Conservation (phyloP, 2,888 invertebrate species). For the Rhimphoctona megacephalus region DNA sequence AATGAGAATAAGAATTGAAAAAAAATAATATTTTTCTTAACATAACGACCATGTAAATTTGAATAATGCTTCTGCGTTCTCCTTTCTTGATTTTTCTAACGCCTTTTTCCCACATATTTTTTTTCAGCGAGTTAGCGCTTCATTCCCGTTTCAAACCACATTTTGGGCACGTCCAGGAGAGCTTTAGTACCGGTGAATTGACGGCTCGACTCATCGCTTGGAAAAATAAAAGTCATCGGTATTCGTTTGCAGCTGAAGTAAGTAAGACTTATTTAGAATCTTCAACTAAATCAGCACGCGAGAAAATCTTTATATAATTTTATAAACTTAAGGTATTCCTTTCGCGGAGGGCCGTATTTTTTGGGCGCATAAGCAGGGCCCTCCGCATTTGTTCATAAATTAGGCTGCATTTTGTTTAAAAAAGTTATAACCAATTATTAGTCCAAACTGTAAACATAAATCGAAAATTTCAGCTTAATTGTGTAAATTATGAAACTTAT, state of each 20-base stretch:
- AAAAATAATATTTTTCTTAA: not conserved
- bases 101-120: conserved; percentile 20
- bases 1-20: not conserved
- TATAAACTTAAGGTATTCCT: too few species aligned
- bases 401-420: too few species aligned
- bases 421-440: too few species aligned
- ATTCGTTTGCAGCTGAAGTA: conserved; percentile 37
- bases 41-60: not conserved
- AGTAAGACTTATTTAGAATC: not conserved
- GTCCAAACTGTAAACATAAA: too few species aligned
- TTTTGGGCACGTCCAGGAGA: conserved; percentile 70
- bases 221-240: conserved; percentile 75
- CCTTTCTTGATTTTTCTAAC: not conserved
- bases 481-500: too few species aligned
- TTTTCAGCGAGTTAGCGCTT: conserved; percentile 73
- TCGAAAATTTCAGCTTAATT: too few species aligned
- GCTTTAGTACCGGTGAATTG: conserved; percentile 79
- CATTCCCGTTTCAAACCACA: conserved; percentile 72
- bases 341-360: too few species aligned
- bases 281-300: not conserved
- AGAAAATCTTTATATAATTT: not conserved
- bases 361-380: too few species aligned
- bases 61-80: not conserved
- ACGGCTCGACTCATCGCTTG: conserved; percentile 80
- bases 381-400: too few species aligned